These are phyloP conservation scores for Sisyra nigra DNA, from an alignment of 2,888 invertebrate genomes.

Conservation along the genomic window DNA sequence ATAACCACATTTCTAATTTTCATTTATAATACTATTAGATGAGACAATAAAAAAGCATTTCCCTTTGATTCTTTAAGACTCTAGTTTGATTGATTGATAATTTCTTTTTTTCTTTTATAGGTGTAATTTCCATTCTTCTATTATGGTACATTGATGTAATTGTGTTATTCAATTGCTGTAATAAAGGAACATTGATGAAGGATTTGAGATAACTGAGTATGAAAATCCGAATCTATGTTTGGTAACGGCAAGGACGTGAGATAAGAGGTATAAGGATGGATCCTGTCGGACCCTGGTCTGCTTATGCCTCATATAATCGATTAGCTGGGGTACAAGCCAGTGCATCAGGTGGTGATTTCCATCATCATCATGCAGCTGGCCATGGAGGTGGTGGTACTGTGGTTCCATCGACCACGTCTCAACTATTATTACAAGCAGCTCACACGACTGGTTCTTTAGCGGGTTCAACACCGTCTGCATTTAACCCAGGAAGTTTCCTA, in stretches of 20 bases:
- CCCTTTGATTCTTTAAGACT: no score
- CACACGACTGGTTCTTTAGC: conserved; percentile 43
- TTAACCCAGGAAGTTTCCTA: conserved; percentile 55
- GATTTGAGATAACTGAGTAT: no score
- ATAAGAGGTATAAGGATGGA: conserved; percentile 44
- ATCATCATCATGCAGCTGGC: conserved; percentile 43
- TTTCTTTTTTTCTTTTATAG: no score
- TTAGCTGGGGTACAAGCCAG: conserved; percentile 54
- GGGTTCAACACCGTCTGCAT: conserved; percentile 43
- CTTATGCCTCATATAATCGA: conserved; percentile 70
- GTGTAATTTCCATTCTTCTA: no score
- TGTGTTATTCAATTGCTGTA: no score
- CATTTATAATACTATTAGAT: no score
- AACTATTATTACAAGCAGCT: conserved; percentile 46
- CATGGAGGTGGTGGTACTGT: conserved; percentile 33
- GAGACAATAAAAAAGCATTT: no score
- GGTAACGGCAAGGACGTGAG: conserved; percentile 5
- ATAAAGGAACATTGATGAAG: no score
- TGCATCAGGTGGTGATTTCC: conserved; percentile 48
- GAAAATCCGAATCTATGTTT: conserved; percentile 1
- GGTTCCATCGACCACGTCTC: conserved; percentile 43
- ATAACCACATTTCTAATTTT: no score
- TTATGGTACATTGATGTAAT: no score
- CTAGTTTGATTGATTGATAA: no score
- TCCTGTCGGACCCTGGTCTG: conserved; percentile 80